Evolutionary conservation across 2,113 vertebrate genomes (phyloP).

Genomic region (Calidris pugnax): DNA sequence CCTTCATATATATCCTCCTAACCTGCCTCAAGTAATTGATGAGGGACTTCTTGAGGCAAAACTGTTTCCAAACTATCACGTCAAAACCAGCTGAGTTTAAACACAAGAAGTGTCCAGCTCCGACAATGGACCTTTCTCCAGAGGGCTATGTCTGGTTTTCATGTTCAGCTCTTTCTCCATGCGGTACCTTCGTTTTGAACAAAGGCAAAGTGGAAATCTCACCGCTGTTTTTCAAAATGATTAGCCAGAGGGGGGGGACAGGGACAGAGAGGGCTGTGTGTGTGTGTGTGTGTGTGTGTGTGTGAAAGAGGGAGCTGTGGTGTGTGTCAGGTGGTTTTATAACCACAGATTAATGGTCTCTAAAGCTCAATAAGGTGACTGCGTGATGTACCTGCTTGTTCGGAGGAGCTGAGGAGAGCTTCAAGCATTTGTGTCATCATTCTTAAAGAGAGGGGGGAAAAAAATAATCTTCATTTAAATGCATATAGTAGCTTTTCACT

Average conservation of each 20-base stretch:
- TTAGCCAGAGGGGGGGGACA: background rate
- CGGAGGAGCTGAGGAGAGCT: conserved; percentile 4
- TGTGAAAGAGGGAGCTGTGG: background rate
- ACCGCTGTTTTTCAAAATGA: background rate
- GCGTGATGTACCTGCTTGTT: background rate
- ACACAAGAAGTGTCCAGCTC: background rate
- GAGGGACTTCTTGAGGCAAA: background rate
- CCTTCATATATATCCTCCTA: background rate
- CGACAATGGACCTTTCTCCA: background rate
- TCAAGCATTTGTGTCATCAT: conserved; percentile 59
- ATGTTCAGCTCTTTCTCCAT: background rate
- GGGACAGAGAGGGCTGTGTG: background rate
- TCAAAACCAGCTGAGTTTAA: background rate
- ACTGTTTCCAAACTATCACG: background rate
- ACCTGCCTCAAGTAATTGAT: background rate
- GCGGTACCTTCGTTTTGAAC: background rate
- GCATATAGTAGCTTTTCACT: conserved; percentile 79
- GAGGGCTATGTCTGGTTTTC: background rate
- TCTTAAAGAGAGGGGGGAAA: conserved; percentile 54
- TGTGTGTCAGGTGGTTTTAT: conserved; percentile 7
- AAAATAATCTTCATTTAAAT: conserved; percentile 79
- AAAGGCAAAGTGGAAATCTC: background rate
- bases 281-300: too few relatives aligned
- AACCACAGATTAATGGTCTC: conserved; percentile 45
- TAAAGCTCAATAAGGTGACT: conserved; percentile 22